These are phyloP conservation scores for Helarctos malayanus DNA, from an alignment of 2,797 vertebrate genomes.

Conservation along the genomic window DNA sequence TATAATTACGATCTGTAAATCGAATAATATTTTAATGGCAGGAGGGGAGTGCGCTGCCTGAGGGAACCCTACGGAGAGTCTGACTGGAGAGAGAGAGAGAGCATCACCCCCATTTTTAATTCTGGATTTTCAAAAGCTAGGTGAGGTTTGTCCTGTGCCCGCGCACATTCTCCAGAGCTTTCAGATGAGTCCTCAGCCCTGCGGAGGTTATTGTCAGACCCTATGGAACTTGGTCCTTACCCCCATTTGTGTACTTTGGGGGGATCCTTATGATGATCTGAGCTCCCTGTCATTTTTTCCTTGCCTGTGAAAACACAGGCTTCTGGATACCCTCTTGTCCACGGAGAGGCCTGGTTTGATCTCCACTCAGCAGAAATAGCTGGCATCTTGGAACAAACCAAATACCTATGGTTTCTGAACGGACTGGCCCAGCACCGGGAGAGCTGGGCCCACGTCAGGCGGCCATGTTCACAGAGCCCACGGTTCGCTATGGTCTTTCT, in stretches of 20 bases:
- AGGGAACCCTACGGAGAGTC: background rate
- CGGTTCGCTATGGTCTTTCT: background rate
- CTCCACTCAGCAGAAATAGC: conserved; percentile 66
- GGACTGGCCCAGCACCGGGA: conserved; percentile 77
- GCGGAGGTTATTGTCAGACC: background rate
- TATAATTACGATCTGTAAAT: conserved; percentile 52
- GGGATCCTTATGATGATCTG: background rate
- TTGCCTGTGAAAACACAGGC: background rate
- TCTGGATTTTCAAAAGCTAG: background rate
- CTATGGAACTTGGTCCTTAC: background rate
- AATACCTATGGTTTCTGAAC: conserved; percentile 71
- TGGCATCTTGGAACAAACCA: conserved; percentile 72
- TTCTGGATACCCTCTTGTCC: background rate
- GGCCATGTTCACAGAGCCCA: background rate
- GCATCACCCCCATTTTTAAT: background rate
- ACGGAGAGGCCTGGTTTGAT: conserved; percentile 68
- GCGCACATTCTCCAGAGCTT: background rate
- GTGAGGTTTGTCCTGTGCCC: background rate
- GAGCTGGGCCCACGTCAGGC: conserved; percentile 82
- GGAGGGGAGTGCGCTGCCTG: background rate
- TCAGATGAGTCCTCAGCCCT: background rate
- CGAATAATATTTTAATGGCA: conserved; percentile 41
- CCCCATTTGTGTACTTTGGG: background rate
- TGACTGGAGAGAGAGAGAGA: background rate
- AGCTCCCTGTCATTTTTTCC: background rate